phyloP scores from a whole-genome alignment of 2,113 vertebrate species.

The Gobio gobio region DNA sequence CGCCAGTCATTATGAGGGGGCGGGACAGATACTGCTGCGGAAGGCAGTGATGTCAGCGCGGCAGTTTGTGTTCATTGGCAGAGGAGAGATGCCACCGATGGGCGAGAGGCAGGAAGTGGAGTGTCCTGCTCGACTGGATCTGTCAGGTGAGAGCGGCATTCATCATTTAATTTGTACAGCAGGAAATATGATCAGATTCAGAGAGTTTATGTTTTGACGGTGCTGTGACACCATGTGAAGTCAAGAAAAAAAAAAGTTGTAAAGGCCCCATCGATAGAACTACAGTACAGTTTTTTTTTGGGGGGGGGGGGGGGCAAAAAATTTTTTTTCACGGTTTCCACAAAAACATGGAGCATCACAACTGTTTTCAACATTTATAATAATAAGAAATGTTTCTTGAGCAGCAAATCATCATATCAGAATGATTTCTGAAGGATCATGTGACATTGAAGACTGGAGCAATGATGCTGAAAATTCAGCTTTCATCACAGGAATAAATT shows the following conservation, averaged over 20 bases:
- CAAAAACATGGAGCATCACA: neutral
- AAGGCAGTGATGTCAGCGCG: conserved; percentile 89
- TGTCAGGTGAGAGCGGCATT: conserved; percentile 81
- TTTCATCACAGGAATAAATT: neutral
- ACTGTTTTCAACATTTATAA: neutral
- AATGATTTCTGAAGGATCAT: neutral
- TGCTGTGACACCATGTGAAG: neutral
- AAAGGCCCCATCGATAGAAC: no score
- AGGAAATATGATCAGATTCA: neutral
- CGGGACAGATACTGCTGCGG: conserved; percentile 88
- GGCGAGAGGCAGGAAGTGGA: no score
- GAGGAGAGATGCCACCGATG: conserved; percentile 69
- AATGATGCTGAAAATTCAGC: no score
- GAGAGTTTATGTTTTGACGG: neutral
- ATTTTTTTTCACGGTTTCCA: no score
- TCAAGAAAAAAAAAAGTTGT: neutral
- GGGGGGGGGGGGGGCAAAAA: no score
- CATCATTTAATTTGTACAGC: neutral
- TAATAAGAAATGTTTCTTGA: neutral
- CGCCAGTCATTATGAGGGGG: conserved; percentile 92
- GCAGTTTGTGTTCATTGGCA: conserved; percentile 76
- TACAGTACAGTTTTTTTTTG: no score
- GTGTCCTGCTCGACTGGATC: conserved; percentile 89
- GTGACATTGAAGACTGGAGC: neutral
- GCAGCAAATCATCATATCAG: neutral